A percentile compares a stretch with the other conserved stretches of the same genome.
Evolutionary conservation across 2,113 vertebrate genomes (phyloP).

Genomic region (Sphaerodactylus townsendi): DNA sequence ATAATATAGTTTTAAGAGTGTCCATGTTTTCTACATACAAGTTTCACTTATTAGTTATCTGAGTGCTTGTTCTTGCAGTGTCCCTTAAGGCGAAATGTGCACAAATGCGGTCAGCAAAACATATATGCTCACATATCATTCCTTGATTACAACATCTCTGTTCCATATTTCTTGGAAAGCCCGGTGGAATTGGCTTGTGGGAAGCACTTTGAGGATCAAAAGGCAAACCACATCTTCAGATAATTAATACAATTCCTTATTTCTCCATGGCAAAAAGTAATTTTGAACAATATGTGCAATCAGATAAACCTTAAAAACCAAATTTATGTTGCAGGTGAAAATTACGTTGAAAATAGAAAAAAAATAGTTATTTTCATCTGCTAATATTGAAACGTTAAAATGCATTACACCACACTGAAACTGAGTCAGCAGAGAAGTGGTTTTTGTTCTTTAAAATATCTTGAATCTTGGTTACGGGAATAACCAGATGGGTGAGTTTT

Average conservation of each 20-base stretch:
- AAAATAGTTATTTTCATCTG: constrained; percentile 5
- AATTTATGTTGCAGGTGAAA: constrained; percentile 13
- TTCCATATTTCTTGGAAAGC: background rate
- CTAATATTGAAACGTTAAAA: constrained; percentile 34
- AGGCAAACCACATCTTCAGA: background rate
- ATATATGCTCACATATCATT: background rate
- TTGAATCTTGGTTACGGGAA: constrained; percentile 37
- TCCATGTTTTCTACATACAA: background rate
- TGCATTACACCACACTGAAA: constrained; percentile 45
- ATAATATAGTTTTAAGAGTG: background rate
- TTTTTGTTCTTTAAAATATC: constrained; percentile 35
- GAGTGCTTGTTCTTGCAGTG: background rate
- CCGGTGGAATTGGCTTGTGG: background rate
- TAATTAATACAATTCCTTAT: background rate
- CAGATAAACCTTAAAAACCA: constrained; percentile 19
- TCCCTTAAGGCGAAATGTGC: background rate
- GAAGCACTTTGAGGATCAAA: background rate
- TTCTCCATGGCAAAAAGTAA: background rate
- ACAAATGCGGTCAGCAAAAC: background rate
- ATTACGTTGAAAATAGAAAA: constrained; percentile 30
- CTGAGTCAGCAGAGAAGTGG: constrained; percentile 42
- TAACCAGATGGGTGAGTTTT: constrained; percentile 65
- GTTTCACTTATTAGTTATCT: background rate
- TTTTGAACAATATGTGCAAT: background rate
- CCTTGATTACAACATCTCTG: background rate